Evolutionary conservation across 2,888 invertebrate species (phyloP), one percentile per base, ranked within the genome.

Genomic region (Helleia helle): DNA sequence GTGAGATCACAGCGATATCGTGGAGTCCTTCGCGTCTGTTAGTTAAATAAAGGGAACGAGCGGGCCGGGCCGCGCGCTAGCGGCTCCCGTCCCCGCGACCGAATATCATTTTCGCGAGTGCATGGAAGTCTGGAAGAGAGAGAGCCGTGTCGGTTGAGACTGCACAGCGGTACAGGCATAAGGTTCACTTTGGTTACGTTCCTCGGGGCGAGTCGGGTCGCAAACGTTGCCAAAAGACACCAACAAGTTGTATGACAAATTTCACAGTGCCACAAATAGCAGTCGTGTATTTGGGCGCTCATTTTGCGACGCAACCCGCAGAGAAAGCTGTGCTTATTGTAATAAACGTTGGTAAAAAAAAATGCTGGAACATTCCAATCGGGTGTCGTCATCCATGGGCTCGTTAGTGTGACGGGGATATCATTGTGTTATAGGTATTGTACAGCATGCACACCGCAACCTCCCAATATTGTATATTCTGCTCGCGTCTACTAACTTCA

Each of bases 121-220:
- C 88, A 87, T 88, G 90, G 89, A 90, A 90, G 90, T 90, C 90
- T 90, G 90, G 86, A 90, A 90, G 87, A 83, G 71, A 80, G 62
- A 79, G 71, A 62, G 65, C 70, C 65, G 63, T 63, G 64, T 71
- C 69, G 65, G 67, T 47, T 55, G 46, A 51, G 43, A 49, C 48
- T 46, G 62, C 34, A 34, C 34, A 34, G 22, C 22, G 22, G 8
- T 18, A 34, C 30, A 30, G 11, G 9, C 14, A 9, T 14, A 8
- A 29, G 4, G n/a, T 7, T 29, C 29, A 13, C 9, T 8, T 12
- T 8, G 9, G 14, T 17, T 8, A 12, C 9, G 2, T 26, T 12
- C 34, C 8, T 8, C 6, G 22, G 15, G 8, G 15, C 22, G 22
- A 3, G 22, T 34, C 34, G 22, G 22, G 34, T 12, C 34, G 34